Percentiles rank a stretch among this genome's conserved stretches.
phyloP scores from a whole-genome alignment of 2,113 vertebrate species.

The Lepus americanus region DNA sequence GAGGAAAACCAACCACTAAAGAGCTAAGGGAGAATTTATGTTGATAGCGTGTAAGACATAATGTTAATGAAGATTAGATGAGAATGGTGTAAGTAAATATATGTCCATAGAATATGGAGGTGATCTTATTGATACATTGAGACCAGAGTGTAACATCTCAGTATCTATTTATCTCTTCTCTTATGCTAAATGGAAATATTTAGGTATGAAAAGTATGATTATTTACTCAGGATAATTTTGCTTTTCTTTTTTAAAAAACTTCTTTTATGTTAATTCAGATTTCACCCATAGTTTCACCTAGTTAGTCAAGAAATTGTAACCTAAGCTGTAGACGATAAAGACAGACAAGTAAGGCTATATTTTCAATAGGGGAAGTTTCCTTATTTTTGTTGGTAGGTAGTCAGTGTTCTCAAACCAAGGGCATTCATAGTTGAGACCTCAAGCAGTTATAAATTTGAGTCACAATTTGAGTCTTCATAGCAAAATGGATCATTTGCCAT shows the following conservation, averaged over 20 bases:
- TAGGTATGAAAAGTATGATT: neutral
- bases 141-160: neutral
- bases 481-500: conserved; percentile 4
- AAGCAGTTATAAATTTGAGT: neutral
- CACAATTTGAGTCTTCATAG: conserved; percentile 8
- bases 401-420: conserved; percentile 12
- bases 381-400: neutral
- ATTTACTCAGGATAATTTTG: neutral
- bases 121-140: neutral
- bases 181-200: neutral
- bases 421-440: neutral
- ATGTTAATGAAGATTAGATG: neutral
- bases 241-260: neutral
- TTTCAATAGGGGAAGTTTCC: neutral
- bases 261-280: neutral
- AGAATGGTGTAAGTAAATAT: neutral
- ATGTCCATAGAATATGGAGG: neutral
- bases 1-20: neutral
- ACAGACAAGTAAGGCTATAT: neutral
- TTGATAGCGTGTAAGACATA: neutral
- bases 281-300: conserved; percentile 21
- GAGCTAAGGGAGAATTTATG: neutral
- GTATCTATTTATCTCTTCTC: neutral
- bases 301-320: conserved; percentile 5
- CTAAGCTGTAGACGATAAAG: neutral